Evolutionary conservation across 37 sponge, comb jelly and placozoan species (phyloP).

Genomic region (Halisarca cf. caerulea): DNA sequence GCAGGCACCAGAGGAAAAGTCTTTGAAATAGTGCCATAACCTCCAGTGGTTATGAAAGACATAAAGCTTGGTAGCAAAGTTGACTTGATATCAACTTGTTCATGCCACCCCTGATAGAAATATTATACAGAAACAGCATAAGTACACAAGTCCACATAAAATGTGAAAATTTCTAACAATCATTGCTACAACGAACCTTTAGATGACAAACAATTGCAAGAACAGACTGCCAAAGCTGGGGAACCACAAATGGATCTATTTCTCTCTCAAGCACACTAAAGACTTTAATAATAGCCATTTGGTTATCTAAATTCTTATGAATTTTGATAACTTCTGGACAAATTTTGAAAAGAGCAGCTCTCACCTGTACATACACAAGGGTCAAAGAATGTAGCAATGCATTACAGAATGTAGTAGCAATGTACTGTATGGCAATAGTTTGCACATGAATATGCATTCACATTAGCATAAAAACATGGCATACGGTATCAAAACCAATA

Average conservation of each 20-base stretch:
- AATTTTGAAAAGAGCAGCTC: not conserved
- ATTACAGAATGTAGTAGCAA: too few species aligned
- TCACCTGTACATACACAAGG: not conserved
- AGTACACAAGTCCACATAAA: too few species aligned
- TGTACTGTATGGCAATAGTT: too few species aligned
- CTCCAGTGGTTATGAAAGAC: not conserved
- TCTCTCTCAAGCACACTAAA: not conserved
- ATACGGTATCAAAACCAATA: too few species aligned
- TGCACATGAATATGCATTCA: too few species aligned
- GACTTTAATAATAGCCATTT: not conserved
- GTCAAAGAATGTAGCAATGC: too few species aligned
- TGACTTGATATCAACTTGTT: not conserved
- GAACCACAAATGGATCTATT: not conserved
- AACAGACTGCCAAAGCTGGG: not conserved
- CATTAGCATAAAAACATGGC: too few species aligned
- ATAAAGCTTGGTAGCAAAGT: not conserved
- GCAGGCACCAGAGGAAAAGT: not conserved
- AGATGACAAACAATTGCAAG: not conserved
- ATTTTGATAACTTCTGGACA: not conserved
- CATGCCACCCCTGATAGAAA: not conserved
- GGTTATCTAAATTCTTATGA: not conserved
- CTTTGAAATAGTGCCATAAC: not conserved
- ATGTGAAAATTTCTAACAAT: too few species aligned
- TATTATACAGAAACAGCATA: not conserved
- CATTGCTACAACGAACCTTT: too few species aligned